Conservation (phyloP, 2,113 vertebrate species). For the Erpornis zantholeuca region DNA sequence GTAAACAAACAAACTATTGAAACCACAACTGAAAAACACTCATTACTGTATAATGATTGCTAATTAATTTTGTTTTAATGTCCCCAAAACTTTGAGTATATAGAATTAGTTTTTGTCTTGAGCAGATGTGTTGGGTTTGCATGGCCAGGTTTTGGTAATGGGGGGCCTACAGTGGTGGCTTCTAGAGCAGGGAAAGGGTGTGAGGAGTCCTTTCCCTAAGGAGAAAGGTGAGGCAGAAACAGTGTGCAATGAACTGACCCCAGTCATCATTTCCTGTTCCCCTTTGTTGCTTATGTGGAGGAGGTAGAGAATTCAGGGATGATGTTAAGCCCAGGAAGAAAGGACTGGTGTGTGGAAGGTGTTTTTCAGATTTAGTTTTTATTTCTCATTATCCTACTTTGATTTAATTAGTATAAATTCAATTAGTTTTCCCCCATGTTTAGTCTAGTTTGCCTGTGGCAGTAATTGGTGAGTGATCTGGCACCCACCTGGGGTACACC, state of each 20-base stretch:
- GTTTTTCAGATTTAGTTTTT: not conserved
- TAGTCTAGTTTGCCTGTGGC: not conserved
- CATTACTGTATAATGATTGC: not conserved
- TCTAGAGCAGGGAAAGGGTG: not conserved
- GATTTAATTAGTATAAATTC: not conserved
- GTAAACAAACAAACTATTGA: not conserved
- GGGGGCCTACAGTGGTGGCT: fast-evolving
- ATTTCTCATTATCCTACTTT: not conserved
- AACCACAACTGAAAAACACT: fast-evolving
- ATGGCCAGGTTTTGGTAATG: not conserved
- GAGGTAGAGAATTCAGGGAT: not conserved
- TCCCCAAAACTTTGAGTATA: not conserved
- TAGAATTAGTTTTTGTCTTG: not conserved
- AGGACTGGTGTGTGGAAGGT: not conserved
- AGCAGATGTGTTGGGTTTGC: not conserved
- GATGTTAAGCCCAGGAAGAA: not conserved
- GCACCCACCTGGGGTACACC: fast-evolving
- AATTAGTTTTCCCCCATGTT: not conserved
- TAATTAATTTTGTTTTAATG: not conserved
- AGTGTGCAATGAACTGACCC: not conserved
- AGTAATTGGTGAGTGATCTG: not conserved
- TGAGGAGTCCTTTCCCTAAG: not conserved
- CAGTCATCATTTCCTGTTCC: not conserved
- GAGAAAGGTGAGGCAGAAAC: not conserved
- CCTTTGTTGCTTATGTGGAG: not conserved